Base-by-base conservation (phyloP, 30 jellyfish, hydroid and myxozoan genomes). In the Aurelia aurita region DNA sequence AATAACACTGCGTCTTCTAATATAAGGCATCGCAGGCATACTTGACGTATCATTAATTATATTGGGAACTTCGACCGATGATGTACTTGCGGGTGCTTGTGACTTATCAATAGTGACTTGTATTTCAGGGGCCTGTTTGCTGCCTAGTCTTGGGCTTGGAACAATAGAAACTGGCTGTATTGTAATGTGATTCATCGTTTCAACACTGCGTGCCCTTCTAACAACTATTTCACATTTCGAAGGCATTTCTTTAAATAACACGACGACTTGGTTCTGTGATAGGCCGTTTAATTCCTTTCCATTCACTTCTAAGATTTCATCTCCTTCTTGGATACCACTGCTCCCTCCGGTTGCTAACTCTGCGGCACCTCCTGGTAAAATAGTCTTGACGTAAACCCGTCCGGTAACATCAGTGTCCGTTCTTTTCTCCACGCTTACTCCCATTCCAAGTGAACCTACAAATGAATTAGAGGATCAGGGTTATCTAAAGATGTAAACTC, bases 311-410 rank as follows among this genome's bases (percentile, higher is more conserved):
- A 86, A 35, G 16, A 95, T 59, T 45, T 89, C 90, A 74, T 95
- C 99, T 15, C 99, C 99, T 26, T 71, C 94, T 76, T 85, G 95
- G 11, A 95, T 75, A 13, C 95, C 96, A n/a, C 99, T 88, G 15
- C 63, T 75, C 15, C 97, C 92, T 28, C 99, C 98, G 28, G 78
- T 59, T 23, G 98, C 98, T 14, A 65, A 72, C 49, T 84, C 94
- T 13, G 99, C 99, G 0, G 96, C 91, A 16, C 99, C 97, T 16
- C 90, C 91, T 0, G 92, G 92, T 29, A 73, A 71, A 27, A 92
- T 91, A 19, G 97, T 82, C 82, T 92, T 92, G 81, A 82, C 98
- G 80, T 82, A 88, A 55, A 94, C 97, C 5, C 93, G 86, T 9
- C 88, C 94, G 29, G 87, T 71, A 12, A 62, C 82, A 49, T 83